These are phyloP conservation scores for Dendrolimus houi DNA, from an alignment of 2,888 invertebrate genomes.

Conservation along the genomic window DNA sequence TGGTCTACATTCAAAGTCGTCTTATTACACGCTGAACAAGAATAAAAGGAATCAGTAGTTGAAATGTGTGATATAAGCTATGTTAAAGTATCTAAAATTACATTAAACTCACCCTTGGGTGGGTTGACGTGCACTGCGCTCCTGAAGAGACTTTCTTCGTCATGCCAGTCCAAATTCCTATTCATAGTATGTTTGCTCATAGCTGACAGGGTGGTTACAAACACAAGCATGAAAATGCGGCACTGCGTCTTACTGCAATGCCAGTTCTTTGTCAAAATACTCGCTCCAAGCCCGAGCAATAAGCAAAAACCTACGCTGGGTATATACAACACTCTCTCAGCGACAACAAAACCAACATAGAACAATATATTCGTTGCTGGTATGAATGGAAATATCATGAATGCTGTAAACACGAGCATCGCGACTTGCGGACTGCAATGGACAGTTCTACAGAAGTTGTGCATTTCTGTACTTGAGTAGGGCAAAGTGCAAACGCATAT, in stretches of 20 bases:
- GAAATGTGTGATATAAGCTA: no score
- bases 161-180: slow-evolving; percentile 93
- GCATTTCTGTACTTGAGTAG: slow-evolving; percentile 40
- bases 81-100: not conserved
- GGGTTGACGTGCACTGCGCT: slow-evolving; percentile 95
- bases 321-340: slow-evolving; percentile 96
- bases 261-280: slow-evolving; percentile 61
- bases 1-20: no score
- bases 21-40: no score
- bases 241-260: slow-evolving; percentile 55
- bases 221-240: slow-evolving; percentile 56
- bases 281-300: slow-evolving; percentile 85
- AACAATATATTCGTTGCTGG: slow-evolving; percentile 97
- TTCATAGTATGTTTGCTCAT: slow-evolving; percentile 86
- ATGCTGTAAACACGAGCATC: slow-evolving; percentile 79
- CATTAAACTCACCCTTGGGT: slow-evolving; percentile 90
- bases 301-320: slow-evolving; percentile 97
- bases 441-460: slow-evolving; percentile 38
- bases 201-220: slow-evolving; percentile 78
- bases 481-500: slow-evolving; percentile 58
- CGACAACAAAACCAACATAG: slow-evolving; percentile 98
- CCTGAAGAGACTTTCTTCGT: slow-evolving; percentile 94
- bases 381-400: slow-evolving; percentile 93
- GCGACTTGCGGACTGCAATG: slow-evolving; percentile 61
- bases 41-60: no score